Conservation (phyloP, 2,888 invertebrate genomes). For the Diarsia mendica region DNA sequence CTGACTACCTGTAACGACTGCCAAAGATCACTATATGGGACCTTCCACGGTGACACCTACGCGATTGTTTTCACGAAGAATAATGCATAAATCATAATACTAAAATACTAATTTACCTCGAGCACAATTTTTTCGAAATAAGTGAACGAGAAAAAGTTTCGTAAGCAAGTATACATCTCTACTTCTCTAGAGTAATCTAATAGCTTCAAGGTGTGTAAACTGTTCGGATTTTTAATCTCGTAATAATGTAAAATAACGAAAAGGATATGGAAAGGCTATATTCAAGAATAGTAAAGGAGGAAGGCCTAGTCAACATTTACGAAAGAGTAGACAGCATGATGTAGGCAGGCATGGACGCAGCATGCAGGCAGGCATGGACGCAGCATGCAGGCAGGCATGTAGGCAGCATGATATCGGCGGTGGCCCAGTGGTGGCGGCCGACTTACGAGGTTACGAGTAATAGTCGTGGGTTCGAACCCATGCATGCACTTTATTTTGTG, state of each 20-base stretch:
- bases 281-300: background rate
- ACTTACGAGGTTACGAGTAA: too few species aligned
- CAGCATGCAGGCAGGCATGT: too few species aligned
- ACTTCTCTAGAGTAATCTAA: background rate
- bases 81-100: background rate
- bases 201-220: constrained; percentile 6
- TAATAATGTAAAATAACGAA: background rate
- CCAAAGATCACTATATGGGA: too few species aligned
- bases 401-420: too few species aligned
- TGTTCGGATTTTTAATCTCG: background rate
- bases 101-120: background rate
- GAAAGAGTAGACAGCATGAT: background rate
- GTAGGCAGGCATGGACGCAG: too few species aligned
- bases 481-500: too few species aligned
- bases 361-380: too few species aligned
- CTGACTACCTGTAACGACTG: too few species aligned
- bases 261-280: background rate
- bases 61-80: constrained; percentile 2
- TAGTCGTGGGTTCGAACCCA: too few species aligned
- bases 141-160: constrained; percentile 14
- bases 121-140: background rate
- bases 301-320: background rate
- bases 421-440: too few species aligned
- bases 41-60: background rate
- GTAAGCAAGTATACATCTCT: background rate